Evolutionary conservation across 2,113 vertebrate species (phyloP).

Genomic region (Microtus pennsylvanicus): DNA sequence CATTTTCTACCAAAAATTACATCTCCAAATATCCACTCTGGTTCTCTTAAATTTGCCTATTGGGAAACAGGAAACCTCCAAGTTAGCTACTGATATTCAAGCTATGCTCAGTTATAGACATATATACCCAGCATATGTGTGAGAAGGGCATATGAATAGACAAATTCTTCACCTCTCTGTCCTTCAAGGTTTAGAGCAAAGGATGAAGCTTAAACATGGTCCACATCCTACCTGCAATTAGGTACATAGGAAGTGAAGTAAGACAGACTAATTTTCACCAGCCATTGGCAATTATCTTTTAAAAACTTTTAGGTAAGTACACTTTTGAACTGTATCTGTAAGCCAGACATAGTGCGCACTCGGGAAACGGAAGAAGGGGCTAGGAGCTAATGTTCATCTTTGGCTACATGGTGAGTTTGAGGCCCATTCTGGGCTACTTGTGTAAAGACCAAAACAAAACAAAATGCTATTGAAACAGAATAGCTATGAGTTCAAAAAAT

Average conservation of each 20-base stretch:
- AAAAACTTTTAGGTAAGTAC: background rate
- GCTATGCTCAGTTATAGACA: no score
- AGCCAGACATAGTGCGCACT: background rate
- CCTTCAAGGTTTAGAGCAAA: background rate
- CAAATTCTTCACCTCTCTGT: background rate
- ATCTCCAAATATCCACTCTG: background rate
- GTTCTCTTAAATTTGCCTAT: background rate
- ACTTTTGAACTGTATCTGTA: slow-evolving; percentile 1
- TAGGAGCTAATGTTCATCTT: background rate
- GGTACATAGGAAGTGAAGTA: background rate
- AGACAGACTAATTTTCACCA: background rate
- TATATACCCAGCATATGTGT: background rate
- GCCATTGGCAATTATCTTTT: background rate
- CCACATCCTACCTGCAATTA: background rate
- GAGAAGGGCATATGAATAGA: background rate
- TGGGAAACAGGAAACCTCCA: background rate
- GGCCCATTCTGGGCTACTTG: background rate
- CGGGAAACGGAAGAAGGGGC: background rate
- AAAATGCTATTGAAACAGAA: background rate
- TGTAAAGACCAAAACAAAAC: background rate
- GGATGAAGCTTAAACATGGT: background rate
- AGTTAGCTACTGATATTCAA: background rate
- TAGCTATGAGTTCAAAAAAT: background rate
- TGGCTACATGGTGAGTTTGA: no score
- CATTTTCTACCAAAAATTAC: slow-evolving; percentile 16